Evolutionary conservation across 2,113 vertebrate species (phyloP), one percentile per base, ranked within the genome.

Genomic region (Zapus hudsonius): DNA sequence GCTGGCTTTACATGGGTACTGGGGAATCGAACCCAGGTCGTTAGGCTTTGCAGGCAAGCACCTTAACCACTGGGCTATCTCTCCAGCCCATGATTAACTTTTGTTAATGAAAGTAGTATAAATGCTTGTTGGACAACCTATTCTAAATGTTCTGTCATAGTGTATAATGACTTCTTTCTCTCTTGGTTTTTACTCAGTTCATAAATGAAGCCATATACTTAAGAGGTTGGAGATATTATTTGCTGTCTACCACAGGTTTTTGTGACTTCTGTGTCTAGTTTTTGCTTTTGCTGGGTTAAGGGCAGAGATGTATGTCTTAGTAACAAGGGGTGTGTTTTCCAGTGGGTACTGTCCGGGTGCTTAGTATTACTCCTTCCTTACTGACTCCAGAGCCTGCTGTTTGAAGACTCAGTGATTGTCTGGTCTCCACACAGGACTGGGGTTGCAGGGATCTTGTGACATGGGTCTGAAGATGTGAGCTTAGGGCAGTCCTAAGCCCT

Each of bases 151-250:
- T 85, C 87, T 86, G 22, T 69, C 3, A 16, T 33, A 29, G 8
- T 52, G 29, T 61, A 33, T 84, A 47, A 31, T 84, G 47, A 29
- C 57, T 89, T 42, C 52, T 33, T 42, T 15, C 52, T 74, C 82
- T 90, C 36, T 47, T 5, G 31, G 55, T n/a, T 89, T 93, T 83
- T 38, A 36, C 17, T 93, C 75, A n/a, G 17, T 76, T 92, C 84
- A 7, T 82, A 76, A 90, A 67, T 89, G 61, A 69, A 47, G 36
- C 87, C 61, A 42, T 47, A 22, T 84, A 38, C n/a, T 84, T 93
- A 75, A 38, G 79, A 80, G 44, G 78, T 63, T 89, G 25, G 33
- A 69, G 36, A 40, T 64, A 36, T 84, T 90, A 55, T 61, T 78
- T 87, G 63, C 11, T 84, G 93, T 93, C 73, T 72, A 59, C 44